Percentiles rank a stretch among this genome's conserved stretches.
Conservation (phyloP, 2,113 vertebrate species). For the Ammodytes marinus region DNA sequence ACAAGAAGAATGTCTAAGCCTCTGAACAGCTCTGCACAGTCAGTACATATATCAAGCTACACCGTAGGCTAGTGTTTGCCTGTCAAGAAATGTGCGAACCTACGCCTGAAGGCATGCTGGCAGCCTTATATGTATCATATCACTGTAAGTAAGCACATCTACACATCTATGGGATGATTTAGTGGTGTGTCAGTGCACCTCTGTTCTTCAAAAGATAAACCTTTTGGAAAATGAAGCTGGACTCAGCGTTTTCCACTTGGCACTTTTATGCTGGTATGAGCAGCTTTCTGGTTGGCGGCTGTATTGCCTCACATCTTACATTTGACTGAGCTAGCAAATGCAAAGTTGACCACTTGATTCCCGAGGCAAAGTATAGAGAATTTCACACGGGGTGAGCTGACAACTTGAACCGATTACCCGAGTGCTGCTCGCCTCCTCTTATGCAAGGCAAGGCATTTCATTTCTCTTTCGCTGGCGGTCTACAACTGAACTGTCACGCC, state of each 20-base stretch:
- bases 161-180: conserved; percentile 33
- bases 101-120: conserved; percentile 20
- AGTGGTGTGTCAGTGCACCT: conserved; percentile 41
- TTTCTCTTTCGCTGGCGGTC: not conserved
- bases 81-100: conserved; percentile 37
- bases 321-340: conserved; percentile 41
- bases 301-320: conserved; percentile 31
- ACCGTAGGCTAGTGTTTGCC: conserved; percentile 28
- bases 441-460: not conserved
- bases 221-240: conserved; percentile 46
- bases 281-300: conserved; percentile 23
- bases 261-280: conserved; percentile 55
- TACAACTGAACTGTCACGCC: not conserved
- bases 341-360: conserved; percentile 43
- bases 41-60: conserved; percentile 44
- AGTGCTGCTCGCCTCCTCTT: not conserved
- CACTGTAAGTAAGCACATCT: conserved; percentile 39
- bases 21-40: not conserved
- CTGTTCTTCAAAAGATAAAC: conserved; percentile 55
- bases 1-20: not conserved
- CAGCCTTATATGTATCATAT: conserved; percentile 28
- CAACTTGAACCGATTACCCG: conserved; percentile 21
- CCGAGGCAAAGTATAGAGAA: conserved; percentile 13
- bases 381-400: conserved; percentile 16
- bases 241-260: conserved; percentile 43